Evolutionary conservation across 2,888 invertebrate genomes (phyloP).

Genomic region (Rhogogaster chlorosoma): DNA sequence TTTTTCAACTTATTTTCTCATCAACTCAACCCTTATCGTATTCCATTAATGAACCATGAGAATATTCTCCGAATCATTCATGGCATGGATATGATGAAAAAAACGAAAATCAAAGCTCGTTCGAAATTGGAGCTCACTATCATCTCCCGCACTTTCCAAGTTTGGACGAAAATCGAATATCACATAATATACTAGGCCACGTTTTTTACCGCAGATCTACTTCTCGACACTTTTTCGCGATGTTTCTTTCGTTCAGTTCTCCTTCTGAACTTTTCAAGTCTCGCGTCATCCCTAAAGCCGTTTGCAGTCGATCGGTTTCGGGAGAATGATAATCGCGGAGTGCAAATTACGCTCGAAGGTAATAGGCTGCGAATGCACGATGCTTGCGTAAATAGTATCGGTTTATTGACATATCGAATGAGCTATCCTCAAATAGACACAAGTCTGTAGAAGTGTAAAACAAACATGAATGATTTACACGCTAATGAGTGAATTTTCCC

Average conservation of each 20-base stretch:
- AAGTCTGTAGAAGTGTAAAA: slow-evolving; percentile 5
- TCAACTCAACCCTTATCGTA: background rate
- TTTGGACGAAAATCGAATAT: background rate
- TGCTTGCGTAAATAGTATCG: background rate
- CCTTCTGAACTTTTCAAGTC: background rate
- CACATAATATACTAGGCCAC: background rate
- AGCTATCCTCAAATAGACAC: slow-evolving; percentile 1
- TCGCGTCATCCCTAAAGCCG: background rate
- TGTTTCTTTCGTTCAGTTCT: background rate
- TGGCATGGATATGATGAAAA: background rate
- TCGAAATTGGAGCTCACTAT: too few relatives aligned
- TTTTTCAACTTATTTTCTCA: background rate
- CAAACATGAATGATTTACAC: slow-evolving; percentile 15
- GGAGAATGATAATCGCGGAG: background rate
- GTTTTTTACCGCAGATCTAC: background rate
- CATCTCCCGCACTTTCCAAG: background rate
- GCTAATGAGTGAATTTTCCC: background rate
- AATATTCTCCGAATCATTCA: background rate
- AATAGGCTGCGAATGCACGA: background rate
- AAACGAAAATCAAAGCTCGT: background rate
- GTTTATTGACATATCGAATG: background rate
- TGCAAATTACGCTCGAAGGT: background rate
- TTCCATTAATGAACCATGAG: background rate
- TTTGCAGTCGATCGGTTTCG: background rate
- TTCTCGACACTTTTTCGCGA: background rate